Base-by-base conservation (phyloP, 2,113 vertebrate species). In the Oncorhynchus gorbuscha region DNA sequence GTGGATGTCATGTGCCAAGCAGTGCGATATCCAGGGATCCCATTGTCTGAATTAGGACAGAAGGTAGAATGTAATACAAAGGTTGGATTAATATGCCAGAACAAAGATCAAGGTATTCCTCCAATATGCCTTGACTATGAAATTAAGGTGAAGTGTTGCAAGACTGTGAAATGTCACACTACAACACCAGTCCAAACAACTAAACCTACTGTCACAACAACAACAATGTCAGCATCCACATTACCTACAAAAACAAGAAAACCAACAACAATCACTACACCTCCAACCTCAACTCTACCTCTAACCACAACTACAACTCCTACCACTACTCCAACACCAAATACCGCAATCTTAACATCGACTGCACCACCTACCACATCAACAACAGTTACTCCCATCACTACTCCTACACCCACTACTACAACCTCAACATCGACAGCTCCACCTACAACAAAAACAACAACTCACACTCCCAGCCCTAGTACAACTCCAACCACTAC, bases 61-160 rank as follows among this genome's bases (percentile, higher is more conserved):
- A 75, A 0, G 0, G 87, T 94, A 5, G 79, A 66, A 13, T 94
- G 93, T 28, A 83, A 90, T 2, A 72, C 71, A 0, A 0, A 72
- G 20, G 69, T 84, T 0, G 92, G 93, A n/a, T 76, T 94, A 3
- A 32, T 92, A 65, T 94, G 94, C 77, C 24, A 75, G 24, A 94
- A 94, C 62, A 70, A 59, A 1, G 76, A 91, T 51, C 93, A 94
- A 1, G 83, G 75, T 0, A 5, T 18, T 3, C 89, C 87, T 12
- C 71, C 69, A 2, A 87, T 92, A 72, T 95, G 93, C 74, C 76
- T 79, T 11, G 48, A 91, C 77, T 91, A 90, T 80, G 85, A 92
- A 79, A 75, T 92, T 45, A 84, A 77, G 28, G 77, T 84, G 1
- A 80, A 89, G 39, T 92, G 90, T 75, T 92, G 89, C 67, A 64